Evolutionary conservation across 92 coral and sea anemone species (phyloP).

Genomic region (Virgularia gustaviana): DNA sequence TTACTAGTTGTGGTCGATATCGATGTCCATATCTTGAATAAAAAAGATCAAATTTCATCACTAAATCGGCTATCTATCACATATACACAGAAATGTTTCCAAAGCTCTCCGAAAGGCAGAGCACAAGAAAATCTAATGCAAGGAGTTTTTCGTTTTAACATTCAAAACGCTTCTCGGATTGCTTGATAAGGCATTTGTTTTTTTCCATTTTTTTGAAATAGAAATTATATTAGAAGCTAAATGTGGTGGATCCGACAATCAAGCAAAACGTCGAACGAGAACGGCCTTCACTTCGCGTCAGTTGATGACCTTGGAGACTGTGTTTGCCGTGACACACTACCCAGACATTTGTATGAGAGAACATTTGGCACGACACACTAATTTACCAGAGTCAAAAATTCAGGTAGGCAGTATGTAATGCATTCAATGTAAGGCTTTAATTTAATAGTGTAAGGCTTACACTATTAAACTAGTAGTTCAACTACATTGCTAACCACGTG

Average conservation of each 20-base stretch:
- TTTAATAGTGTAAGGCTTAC: background rate
- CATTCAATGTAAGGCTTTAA: background rate
- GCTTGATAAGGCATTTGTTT: too few relatives aligned
- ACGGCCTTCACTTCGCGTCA: slow-evolving; percentile 98
- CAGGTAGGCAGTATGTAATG: slow-evolving; percentile 54
- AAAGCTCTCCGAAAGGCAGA: too few relatives aligned
- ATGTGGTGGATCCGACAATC: slow-evolving; percentile 74
- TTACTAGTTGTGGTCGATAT: too few relatives aligned
- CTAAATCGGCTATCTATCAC: too few relatives aligned
- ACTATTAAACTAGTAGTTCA: background rate
- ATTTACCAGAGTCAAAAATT: slow-evolving; percentile 81
- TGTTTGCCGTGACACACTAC: slow-evolving; percentile 82
- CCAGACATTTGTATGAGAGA: slow-evolving; percentile 97
- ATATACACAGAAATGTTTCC: too few relatives aligned
- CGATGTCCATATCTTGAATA: too few relatives aligned
- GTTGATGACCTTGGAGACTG: slow-evolving; percentile 73
- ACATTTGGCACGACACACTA: slow-evolving; percentile 71
- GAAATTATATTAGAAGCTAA: slow-evolving; percentile 94
- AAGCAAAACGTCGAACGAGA: slow-evolving; percentile 67
- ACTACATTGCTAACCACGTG: too few relatives aligned
- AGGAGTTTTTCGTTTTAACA: too few relatives aligned
- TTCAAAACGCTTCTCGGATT: too few relatives aligned
- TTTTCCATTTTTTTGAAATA: slow-evolving; percentile 14
- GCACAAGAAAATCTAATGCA: too few relatives aligned
- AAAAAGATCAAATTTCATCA: too few relatives aligned